phyloP scores from a whole-genome alignment of 2,113 vertebrate genomes.

The Suncus etruscus region DNA sequence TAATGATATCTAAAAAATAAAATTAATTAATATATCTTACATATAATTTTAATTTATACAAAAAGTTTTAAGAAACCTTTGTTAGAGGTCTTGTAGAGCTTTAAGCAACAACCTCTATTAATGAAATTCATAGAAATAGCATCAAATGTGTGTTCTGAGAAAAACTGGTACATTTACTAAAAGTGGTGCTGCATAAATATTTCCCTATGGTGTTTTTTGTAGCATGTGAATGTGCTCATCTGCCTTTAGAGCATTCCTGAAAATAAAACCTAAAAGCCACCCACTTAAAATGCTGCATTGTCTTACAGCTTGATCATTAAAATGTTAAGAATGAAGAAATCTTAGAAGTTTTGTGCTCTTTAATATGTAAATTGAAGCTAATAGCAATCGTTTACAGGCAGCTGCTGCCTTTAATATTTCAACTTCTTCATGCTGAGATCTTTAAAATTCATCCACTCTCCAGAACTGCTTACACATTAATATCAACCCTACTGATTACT shows the following conservation, averaged over 20 bases:
- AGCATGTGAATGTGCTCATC: conserved; percentile 31
- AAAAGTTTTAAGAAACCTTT: conserved; percentile 22
- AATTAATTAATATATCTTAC: no score
- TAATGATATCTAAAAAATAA: no score
- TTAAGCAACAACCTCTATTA: not conserved
- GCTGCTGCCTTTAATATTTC: conserved; percentile 78
- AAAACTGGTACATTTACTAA: conserved; percentile 46
- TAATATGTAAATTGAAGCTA: conserved; percentile 74
- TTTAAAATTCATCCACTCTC: conserved; percentile 66
- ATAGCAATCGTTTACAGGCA: conserved; percentile 61
- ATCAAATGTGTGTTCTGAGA: conserved; percentile 10
- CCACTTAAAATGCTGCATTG: conserved; percentile 32
- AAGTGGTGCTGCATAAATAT: conserved; percentile 55
- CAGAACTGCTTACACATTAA: conserved; percentile 75
- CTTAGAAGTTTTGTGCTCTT: conserved; percentile 63
- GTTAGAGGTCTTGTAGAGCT: not conserved
- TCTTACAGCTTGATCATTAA: conserved; percentile 63
- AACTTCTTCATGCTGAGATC: conserved; percentile 71
- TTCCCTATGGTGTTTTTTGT: conserved; percentile 57
- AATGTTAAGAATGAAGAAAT: conserved; percentile 66
- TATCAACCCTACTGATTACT: conserved; percentile 62
- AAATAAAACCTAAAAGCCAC: conserved; percentile 67
- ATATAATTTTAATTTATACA: no score
- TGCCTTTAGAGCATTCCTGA: conserved; percentile 40
- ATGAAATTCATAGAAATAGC: conserved; percentile 44